A percentile compares a stretch with the other conserved stretches of the same genome.
Evolutionary conservation across 2,888 invertebrate species (phyloP).

Genomic region (Stegana nigrithorax): DNA sequence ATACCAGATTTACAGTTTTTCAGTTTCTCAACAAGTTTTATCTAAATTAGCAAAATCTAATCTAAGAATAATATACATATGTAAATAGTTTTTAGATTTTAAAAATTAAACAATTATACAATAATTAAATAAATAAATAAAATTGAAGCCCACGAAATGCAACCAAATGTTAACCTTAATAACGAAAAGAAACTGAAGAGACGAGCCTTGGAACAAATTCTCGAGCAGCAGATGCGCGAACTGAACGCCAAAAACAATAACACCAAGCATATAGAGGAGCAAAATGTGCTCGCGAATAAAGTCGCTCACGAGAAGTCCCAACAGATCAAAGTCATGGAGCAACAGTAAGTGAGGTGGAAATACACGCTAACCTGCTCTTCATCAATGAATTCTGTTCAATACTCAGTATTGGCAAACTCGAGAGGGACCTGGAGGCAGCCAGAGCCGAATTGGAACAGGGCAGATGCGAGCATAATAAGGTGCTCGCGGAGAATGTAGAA

Average conservation of each 20-base stretch:
- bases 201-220: too few species aligned
- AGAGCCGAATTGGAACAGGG: conserved; percentile 9
- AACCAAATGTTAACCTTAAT: background rate
- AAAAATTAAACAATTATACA: background rate
- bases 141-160: background rate
- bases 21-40: too few species aligned
- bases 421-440: background rate
- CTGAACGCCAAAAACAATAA: background rate
- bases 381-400: too few species aligned
- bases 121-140: background rate
- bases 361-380: too few species aligned
- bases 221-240: background rate
- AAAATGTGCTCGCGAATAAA: conserved; percentile 17
- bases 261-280: background rate
- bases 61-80: too few species aligned
- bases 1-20: too few species aligned
- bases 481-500: conserved; percentile 24
- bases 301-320: too few species aligned
- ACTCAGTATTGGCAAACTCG: background rate
- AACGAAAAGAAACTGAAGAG: too few species aligned
- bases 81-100: too few species aligned
- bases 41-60: too few species aligned
- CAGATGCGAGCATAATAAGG: conserved; percentile 1
- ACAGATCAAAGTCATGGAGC: too few species aligned
- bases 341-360: too few species aligned